A percentile compares a stretch with the other conserved stretches of the same genome.
phyloP scores from a whole-genome alignment of 92 coral and sea anemone species.

The Desmophyllum pertusum region DNA sequence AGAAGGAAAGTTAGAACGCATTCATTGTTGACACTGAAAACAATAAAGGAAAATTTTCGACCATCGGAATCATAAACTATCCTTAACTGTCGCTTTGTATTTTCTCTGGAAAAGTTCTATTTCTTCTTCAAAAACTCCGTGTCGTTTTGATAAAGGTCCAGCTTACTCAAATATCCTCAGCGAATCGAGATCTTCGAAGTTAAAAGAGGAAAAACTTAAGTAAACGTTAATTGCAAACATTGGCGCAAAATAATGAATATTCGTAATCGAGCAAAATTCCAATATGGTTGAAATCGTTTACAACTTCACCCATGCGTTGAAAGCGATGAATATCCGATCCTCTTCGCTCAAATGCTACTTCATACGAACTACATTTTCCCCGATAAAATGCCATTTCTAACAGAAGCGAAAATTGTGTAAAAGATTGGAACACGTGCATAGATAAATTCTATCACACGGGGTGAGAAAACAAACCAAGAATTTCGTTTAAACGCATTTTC shows the following conservation, averaged over 20 bases:
- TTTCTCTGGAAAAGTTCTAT: not conserved
- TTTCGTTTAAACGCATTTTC: constrained; percentile 29
- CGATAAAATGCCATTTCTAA: not conserved
- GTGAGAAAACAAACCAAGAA: constrained; percentile 29
- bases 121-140: not conserved
- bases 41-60: constrained; percentile 28
- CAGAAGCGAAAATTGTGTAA: not conserved
- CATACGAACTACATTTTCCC: not conserved
- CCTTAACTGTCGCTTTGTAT: constrained; percentile 1
- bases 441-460: constrained; percentile 26
- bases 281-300: constrained; percentile 36
- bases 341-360: not conserved
- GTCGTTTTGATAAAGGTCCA: not conserved
- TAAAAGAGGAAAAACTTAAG: not conserved
- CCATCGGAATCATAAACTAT: constrained; percentile 48
- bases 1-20: constrained; percentile 11
- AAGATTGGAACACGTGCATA: constrained; percentile 19
- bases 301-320: not conserved
- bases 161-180: not conserved
- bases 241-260: constrained; percentile 40
- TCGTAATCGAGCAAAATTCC: constrained; percentile 42
- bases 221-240: constrained; percentile 34
- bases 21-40: constrained; percentile 48
- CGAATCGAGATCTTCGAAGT: not conserved
- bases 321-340: not conserved